These are phyloP conservation scores for Tenthredo mesomela DNA, from an alignment of 2,888 invertebrate species.

Conservation along the genomic window DNA sequence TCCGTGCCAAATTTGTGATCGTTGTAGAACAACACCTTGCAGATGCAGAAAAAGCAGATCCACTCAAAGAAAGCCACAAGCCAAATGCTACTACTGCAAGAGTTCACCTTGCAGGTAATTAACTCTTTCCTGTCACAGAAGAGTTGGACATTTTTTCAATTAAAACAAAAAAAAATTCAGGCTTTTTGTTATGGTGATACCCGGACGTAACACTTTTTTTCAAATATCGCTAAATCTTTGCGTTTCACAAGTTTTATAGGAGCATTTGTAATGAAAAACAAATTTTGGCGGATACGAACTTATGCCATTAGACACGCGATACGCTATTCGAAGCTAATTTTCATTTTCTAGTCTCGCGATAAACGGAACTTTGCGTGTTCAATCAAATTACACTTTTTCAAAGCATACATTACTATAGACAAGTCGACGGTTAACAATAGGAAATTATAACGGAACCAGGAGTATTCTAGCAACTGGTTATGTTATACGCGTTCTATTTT, in stretches of 20 bases:
- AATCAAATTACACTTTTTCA: neutral
- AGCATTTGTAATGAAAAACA: no score
- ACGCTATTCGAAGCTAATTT: neutral
- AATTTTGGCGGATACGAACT: no score
- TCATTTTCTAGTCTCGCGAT: neutral
- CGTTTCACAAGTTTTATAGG: no score
- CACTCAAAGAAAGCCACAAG: conserved; percentile 59
- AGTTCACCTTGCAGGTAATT: conserved; percentile 66
- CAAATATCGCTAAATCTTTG: no score
- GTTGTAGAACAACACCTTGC: conserved; percentile 63
- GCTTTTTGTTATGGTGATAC: no score
- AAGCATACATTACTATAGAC: neutral
- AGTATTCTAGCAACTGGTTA: conserved; percentile 7
- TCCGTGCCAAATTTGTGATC: conserved; percentile 57
- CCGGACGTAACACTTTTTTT: no score
- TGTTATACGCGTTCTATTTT: neutral
- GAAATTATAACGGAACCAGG: conserved; percentile 17
- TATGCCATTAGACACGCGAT: no score
- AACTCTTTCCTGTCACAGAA: neutral
- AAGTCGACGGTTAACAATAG: neutral
- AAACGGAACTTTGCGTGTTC: neutral
- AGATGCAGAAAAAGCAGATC: conserved; percentile 61
- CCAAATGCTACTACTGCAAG: conserved; percentile 72
- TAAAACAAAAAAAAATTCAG: no score
- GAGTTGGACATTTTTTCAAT: no score